Evolutionary conservation across 2,888 invertebrate species (phyloP).

Genomic region (Hyposoter dolosus): DNA sequence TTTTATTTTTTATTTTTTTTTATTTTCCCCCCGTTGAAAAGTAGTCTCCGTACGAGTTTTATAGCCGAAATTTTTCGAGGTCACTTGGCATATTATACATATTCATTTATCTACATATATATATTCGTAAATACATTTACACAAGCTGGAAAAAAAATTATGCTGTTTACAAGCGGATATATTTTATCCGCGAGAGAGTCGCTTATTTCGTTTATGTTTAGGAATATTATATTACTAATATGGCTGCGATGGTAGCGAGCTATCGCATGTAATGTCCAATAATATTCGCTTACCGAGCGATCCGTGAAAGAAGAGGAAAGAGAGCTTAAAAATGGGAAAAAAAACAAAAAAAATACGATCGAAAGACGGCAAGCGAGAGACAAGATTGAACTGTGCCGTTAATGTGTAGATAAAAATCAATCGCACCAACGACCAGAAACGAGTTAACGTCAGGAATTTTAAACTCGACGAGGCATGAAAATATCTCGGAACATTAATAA

Average conservation of each 20-base stretch:
- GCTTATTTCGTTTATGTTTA: conserved; percentile 37
- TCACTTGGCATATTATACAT: conserved; percentile 58
- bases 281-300: conserved; percentile 60
- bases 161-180: conserved; percentile 33
- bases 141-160: conserved; percentile 13
- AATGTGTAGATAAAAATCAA: conserved; percentile 77
- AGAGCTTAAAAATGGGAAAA: conserved; percentile 12
- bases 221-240: conserved; percentile 60
- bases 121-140: not conserved
- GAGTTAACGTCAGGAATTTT: conserved; percentile 78
- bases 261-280: conserved; percentile 53
- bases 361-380: conserved; percentile 17
- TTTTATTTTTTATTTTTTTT: conserved; percentile 11
- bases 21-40: not conserved
- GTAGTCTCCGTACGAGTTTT: conserved; percentile 54
- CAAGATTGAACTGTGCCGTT: conserved; percentile 65
- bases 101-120: conserved; percentile 43
- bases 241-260: conserved; percentile 16
- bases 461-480: conserved; percentile 73
- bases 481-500: conserved; percentile 72
- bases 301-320: conserved; percentile 29
- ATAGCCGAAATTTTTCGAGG: conserved; percentile 56
- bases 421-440: conserved; percentile 77
- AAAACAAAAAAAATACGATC: conserved; percentile 1
- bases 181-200: conserved; percentile 49